Base-by-base conservation (phyloP, 2,888 invertebrate genomes). In the Troides aeacus region DNA sequence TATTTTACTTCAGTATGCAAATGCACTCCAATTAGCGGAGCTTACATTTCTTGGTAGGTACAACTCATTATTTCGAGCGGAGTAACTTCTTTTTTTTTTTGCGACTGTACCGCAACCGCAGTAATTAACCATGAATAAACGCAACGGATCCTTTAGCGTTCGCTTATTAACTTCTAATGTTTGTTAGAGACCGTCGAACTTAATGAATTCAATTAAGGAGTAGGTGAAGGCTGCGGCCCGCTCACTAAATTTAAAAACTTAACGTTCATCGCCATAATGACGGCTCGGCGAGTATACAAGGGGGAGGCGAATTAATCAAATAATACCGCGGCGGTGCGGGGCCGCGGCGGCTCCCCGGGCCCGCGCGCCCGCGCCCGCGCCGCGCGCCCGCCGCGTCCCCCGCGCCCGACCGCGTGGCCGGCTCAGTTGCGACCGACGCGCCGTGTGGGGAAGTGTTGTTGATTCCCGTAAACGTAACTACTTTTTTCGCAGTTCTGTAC, bases 231-330 rank as follows among this genome's bases (percentile, higher is more conserved):
- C 89, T 90, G 87, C 83, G 86, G 88, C 86, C 85, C 88, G 86
- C 87, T 87, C 83, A 86, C 86, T 85, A 84, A 86, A 90, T 91
- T 92, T 91, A 89, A 91, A 92, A 92, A 92, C 90, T 89, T 89
- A 87, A 87, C 88, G 89, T 90, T 84, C 87, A 86, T 87, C 84
- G 86, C 85, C 88, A 89, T 89, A 90, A 79, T 78, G 79, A 90
- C 90, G 92, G 90, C 88, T 90, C 86, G 83, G 84, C 87, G 89
- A 88, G 88, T 89, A 88, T 91, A 90, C 91, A 89, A 91, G 91
- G 92, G 88, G 92, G 92, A 90, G 91, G 91, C 90, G 89, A 92
- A 92, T 92, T 92, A 92, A 92, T 92, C 92, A 92, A 92, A 92
- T 92, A 92, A 92, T 92, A 90, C 90, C 85, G 88, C 88, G 85